Base-by-base conservation (phyloP, 2,113 vertebrate species). In the Lota lota region DNA sequence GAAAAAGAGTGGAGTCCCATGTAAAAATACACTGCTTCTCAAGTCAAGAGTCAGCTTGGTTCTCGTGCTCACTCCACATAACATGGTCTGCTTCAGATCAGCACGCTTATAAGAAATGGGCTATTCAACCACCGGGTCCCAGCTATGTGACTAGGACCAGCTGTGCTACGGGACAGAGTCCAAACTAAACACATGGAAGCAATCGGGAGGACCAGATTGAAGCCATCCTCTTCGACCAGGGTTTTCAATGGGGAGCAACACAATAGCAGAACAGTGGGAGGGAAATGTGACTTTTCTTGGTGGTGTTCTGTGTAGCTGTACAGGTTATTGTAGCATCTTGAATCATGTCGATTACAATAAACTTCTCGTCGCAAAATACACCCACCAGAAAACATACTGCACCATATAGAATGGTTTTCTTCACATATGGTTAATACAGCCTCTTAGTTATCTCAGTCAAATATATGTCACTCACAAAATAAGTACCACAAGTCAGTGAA, bases 141-240 rank as follows among this genome's bases (percentile, higher is more conserved):
- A 16, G 50, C 70, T 60, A 61, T 61, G 19, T 65, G 61, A 51
- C 76, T 50, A 57, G 15, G 28, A 78, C 54, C 64, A 84, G 74
- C 73, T 72, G 78, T 57, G 68, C 22, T 40, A 68, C 7, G 54
- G 40, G 70, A 47, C 22, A 0, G 56, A 20, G 63, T 75, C 22
- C 28, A 60, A 50, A 28, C 57, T 36, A 60, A 68, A 64, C 79
- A 83, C 72, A 78, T 10, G 21, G 70, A 75, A 81, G 50, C 67
- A 1, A 75, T 78, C 71, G 61, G 70, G 70, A 69, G 77, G 61
- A 79, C 8, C 40, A 73, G 6, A 64, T 64, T 50, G 63, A 70
- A 14, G 7, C 65, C 66, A 57, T 61, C 69, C 73, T 79, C 67
- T 50, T 36, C 12, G 40, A 47, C 40, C 40, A 14, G 11, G 14